Evolutionary conservation across 2,888 invertebrate genomes (phyloP), one percentile per base, ranked within the genome.

Genomic region (Papilio gigon): DNA sequence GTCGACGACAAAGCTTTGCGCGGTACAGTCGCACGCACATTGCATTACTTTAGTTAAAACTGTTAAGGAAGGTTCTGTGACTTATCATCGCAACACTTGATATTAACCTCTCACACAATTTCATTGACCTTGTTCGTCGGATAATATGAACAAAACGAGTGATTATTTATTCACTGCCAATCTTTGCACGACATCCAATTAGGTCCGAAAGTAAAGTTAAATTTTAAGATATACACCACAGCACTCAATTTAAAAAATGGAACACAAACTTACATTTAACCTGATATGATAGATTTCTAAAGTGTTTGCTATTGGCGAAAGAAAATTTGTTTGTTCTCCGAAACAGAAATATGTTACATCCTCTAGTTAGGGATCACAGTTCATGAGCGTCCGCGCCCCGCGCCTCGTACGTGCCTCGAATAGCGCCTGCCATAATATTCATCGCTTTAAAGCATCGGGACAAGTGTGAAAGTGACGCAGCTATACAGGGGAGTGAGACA

Each of bases 11-110:
- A 17, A 53, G 72, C 73, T 74, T 74, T 75, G 66, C 63, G 37
- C 68, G 69, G 65, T 60, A 71, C 71, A 70, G 68, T 72, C 72
- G 80, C 89, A 89, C 91, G 90, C 89, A 82, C 86, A 75, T 77
- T 77, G 85, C 87, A 88, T 90, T 90, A 90, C 90, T 91, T 89
- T 53, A 83, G 87, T 89, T 87, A 87, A 85, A 89, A 87, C 89
- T 90, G 90, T 90, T 91, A 90, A 90, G 85, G 80, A 90, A 91
- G 82, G n/a, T n/a, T 91, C 89, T 81, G 81, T 78, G 81, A 86
- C 84, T 87, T 90, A 89, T 91, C 90, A 88, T 87, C 89, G 75
- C 89, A 89, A 90, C 90, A 89, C 89, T 89, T 90, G 88, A 87
- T 83, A 72, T 77, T n/a, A n/a, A n/a, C n/a, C 75, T 72, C 75